phyloP scores from a whole-genome alignment of 2,888 invertebrate species.

The Thyatira batis region DNA sequence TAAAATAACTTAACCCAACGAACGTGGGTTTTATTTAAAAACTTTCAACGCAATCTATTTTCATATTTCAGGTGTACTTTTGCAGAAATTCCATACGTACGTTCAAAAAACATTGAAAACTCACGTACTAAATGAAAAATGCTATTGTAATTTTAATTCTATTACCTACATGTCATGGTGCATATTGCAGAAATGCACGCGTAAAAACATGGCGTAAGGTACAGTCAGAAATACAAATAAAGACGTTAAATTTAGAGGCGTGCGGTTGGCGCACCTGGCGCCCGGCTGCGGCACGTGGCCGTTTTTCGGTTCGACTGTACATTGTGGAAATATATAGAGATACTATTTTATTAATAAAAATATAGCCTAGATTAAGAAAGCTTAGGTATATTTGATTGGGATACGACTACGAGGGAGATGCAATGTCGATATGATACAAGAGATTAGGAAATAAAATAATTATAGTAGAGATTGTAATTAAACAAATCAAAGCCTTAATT shows the following conservation, averaged over 20 bases:
- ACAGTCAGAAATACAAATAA: constrained; percentile 77
- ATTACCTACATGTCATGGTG: constrained; percentile 60
- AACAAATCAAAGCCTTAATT: too few species aligned
- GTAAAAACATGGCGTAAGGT: constrained; percentile 39
- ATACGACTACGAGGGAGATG: too few species aligned
- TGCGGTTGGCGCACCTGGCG: constrained; percentile 78
- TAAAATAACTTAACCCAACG: not conserved
- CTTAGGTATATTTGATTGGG: too few species aligned
- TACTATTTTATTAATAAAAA: constrained; percentile 14
- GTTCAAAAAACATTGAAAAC: constrained; percentile 10
- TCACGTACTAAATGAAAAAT: constrained; percentile 37
- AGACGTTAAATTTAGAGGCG: constrained; percentile 79
- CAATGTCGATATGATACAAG: too few species aligned
- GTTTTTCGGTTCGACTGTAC: constrained; percentile 64
- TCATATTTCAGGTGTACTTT: not conserved
- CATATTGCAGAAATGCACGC: constrained; percentile 32
- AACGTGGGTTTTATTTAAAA: too few species aligned
- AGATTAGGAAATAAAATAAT: too few species aligned
- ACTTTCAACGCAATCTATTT: not conserved
- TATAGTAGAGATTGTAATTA: too few species aligned
- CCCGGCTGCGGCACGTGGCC: constrained; percentile 53
- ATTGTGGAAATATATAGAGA: constrained; percentile 45
- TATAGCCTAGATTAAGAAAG: not conserved
- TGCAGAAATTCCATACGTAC: not conserved
- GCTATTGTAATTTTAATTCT: constrained; percentile 61